Percentiles rank a stretch among this genome's conserved stretches.
Evolutionary conservation across 1,140 invertebrate genomes (phyloP).

Genomic region (Aphis gossypii): DNA sequence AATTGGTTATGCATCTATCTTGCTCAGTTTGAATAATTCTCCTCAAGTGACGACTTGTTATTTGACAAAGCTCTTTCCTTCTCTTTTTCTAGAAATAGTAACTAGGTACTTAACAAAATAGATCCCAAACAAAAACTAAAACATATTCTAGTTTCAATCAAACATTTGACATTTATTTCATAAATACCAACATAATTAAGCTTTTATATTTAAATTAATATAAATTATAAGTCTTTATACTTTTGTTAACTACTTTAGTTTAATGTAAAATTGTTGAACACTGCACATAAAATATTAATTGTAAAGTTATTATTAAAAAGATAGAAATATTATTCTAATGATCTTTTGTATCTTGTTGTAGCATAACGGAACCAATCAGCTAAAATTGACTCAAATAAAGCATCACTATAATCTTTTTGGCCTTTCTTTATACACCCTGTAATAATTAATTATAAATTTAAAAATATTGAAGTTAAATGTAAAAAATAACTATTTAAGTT

Average conservation of each 20-base stretch:
- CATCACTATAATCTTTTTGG: not conserved
- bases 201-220: too few relatives aligned
- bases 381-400: not conserved
- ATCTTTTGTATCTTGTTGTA: slow-evolving; percentile 15
- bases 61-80: slow-evolving; percentile 8
- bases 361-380: not conserved
- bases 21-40: slow-evolving; percentile 1
- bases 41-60: slow-evolving; percentile 16
- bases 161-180: not conserved
- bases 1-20: not conserved
- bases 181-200: too few relatives aligned
- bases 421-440: not conserved
- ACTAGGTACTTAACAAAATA: not conserved
- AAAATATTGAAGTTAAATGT: not conserved
- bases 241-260: not conserved
- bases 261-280: not conserved
- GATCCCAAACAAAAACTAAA: not conserved
- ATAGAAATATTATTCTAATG: slow-evolving; percentile 28
- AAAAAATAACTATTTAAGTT: slow-evolving; percentile 11
- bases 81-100: slow-evolving; percentile 37
- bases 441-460: not conserved
- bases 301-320: not conserved
- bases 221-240: not conserved
- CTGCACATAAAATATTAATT: not conserved
- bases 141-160: not conserved